Conservation (phyloP, 2,113 vertebrate species). For the Aptenodytes patagonicus region DNA sequence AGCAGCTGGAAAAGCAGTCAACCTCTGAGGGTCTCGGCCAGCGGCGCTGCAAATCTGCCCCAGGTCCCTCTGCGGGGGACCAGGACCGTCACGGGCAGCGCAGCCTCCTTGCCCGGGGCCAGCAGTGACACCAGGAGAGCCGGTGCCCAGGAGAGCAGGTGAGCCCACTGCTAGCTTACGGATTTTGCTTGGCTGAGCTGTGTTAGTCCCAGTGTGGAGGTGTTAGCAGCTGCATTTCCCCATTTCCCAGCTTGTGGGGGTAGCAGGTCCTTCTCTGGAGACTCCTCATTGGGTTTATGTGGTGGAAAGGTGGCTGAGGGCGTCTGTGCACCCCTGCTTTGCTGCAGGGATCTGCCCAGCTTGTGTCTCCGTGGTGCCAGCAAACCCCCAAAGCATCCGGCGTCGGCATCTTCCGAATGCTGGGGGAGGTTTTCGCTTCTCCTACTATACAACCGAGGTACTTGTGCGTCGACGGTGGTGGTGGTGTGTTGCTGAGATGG, state of each 20-base stretch:
- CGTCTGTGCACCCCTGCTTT: neutral
- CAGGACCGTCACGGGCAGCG: rapidly evolving
- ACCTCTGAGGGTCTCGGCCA: rapidly evolving
- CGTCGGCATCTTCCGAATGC: rapidly evolving
- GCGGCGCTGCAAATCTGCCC: neutral
- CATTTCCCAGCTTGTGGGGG: neutral
- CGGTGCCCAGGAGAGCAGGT: neutral
- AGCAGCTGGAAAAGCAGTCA: neutral
- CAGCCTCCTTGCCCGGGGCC: neutral
- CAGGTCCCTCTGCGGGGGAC: neutral
- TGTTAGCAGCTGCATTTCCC: neutral
- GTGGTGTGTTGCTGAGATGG: neutral
- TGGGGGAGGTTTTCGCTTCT: neutral
- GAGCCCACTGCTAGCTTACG: rapidly evolving
- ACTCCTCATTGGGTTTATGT: neutral
- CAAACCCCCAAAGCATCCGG: neutral
- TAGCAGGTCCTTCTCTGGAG: neutral
- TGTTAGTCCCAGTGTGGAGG: rapidly evolving
- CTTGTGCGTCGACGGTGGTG: rapidly evolving
- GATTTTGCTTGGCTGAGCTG: neutral
- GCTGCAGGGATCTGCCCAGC: neutral
- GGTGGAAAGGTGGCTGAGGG: neutral
- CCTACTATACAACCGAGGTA: rapidly evolving
- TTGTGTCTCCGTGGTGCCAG: neutral
- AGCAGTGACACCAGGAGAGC: rapidly evolving